Conservation (phyloP, 2,797 vertebrate genomes). For the Rhinoraja longicauda region DNA sequence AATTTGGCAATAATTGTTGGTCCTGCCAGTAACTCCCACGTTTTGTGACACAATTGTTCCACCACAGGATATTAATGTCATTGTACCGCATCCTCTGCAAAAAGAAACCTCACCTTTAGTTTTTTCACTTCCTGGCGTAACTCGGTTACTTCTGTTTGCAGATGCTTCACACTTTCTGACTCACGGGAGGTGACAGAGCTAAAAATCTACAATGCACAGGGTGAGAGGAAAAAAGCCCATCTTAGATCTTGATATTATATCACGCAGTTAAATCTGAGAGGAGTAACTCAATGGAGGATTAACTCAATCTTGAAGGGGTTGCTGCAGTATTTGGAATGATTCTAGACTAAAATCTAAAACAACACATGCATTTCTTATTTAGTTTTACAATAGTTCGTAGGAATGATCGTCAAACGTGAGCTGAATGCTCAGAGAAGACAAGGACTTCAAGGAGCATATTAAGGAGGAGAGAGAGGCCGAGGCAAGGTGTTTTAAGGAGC, state of each 20-base stretch:
- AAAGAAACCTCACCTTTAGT: constrained; percentile 63
- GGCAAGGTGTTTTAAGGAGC: neutral
- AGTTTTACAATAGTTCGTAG: neutral
- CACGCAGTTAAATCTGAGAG: neutral
- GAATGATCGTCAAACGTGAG: neutral
- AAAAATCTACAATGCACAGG: constrained; percentile 56
- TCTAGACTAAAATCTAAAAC: neutral
- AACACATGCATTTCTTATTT: neutral
- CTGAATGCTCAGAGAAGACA: neutral
- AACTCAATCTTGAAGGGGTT: neutral
- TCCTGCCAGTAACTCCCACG: too few species aligned
- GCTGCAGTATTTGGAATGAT: neutral
- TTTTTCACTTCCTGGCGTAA: constrained; percentile 71
- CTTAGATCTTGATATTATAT: too few species aligned
- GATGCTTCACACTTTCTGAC: constrained; percentile 72
- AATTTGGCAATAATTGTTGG: too few species aligned
- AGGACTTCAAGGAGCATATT: neutral
- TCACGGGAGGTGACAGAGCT: constrained; percentile 68
- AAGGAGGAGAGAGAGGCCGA: neutral
- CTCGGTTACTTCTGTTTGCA: constrained; percentile 70
- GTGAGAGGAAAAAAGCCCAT: constrained; percentile 12
- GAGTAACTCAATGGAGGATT: neutral
- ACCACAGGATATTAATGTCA: neutral
- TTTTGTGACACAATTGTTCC: neutral
- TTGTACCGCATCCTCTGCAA: neutral